Percentiles rank a stretch among this genome's conserved stretches.
phyloP scores from a whole-genome alignment of 2,113 vertebrate genomes.

The human region DNA sequence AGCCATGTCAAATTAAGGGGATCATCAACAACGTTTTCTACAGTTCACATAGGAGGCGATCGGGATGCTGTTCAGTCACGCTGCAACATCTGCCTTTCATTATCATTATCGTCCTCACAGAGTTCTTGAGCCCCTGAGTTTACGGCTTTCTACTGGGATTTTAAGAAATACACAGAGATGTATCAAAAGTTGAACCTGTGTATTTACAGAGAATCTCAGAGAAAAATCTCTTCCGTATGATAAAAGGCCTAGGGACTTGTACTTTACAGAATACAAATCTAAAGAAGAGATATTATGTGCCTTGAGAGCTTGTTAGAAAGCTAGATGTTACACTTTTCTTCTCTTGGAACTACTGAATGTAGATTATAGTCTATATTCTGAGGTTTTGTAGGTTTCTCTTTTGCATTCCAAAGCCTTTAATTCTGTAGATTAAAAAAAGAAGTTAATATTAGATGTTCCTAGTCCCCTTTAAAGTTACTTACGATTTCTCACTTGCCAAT shows the following conservation, averaged over 20 bases:
- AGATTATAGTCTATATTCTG: background rate
- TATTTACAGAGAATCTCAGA: slow-evolving; percentile 21
- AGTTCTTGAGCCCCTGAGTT: background rate
- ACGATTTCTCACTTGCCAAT: slow-evolving; percentile 67
- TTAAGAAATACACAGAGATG: background rate
- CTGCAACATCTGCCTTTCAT: background rate
- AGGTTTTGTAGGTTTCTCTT: background rate
- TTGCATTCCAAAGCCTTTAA: slow-evolving; percentile 21
- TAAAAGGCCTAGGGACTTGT: background rate
- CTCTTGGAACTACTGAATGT: background rate
- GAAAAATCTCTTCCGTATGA: background rate
- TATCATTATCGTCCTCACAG: background rate
- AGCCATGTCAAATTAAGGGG: background rate
- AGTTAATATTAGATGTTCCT: slow-evolving; percentile 32
- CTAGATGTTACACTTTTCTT: background rate
- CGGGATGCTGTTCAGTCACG: background rate
- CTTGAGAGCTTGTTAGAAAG: background rate
- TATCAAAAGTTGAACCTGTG: background rate
- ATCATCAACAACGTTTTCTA: background rate
- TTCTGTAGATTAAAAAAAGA: background rate
- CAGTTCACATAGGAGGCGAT: background rate
- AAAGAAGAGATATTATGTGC: background rate
- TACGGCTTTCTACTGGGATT: background rate
- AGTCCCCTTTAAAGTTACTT: slow-evolving; percentile 53
- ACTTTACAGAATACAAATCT: background rate